A percentile compares a stretch with the other conserved stretches of the same genome.
These are phyloP conservation scores for Cinclus mexicanus DNA, from an alignment of 2,113 vertebrate genomes.

Conservation along the genomic window DNA sequence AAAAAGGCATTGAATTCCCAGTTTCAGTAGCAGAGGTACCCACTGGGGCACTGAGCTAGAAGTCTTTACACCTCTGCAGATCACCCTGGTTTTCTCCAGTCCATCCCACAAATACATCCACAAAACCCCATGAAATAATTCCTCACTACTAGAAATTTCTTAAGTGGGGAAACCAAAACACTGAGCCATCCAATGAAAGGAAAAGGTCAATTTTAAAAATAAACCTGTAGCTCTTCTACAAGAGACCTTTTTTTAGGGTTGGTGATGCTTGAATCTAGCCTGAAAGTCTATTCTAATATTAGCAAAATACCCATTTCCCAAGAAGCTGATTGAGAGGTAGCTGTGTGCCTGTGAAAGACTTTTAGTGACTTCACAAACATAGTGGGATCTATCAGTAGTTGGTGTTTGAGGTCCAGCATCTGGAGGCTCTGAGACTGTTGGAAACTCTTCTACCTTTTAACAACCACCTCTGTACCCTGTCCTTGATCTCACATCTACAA, in stretches of 20 bases:
- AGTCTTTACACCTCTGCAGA: not conserved
- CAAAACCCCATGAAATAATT: not conserved
- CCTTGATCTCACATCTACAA: not conserved
- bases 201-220: slow-evolving; percentile 64
- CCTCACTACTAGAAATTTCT: not conserved
- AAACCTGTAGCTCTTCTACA: slow-evolving; percentile 28
- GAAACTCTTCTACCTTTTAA: not conserved
- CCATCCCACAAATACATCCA: not conserved
- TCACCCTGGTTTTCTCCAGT: not conserved
- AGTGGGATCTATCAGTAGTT: not conserved
- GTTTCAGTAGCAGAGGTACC: not conserved
- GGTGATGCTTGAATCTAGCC: not conserved
- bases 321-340: not conserved
- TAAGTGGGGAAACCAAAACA: slow-evolving; percentile 3
- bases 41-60: not conserved
- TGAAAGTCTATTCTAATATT: slow-evolving; percentile 36
- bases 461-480: not conserved
- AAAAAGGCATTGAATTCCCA: slow-evolving; percentile 2
- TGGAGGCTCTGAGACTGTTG: not conserved
- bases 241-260: slow-evolving; percentile 32
- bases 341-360: not conserved
- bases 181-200: not conserved
- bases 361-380: not conserved
- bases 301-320: slow-evolving; percentile 31
- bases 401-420: not conserved